Percentiles rank a stretch among this genome's conserved stretches.
These are phyloP conservation scores for Ranitomeya variabilis DNA, from an alignment of 2,113 vertebrate genomes.

Conservation along the genomic window DNA sequence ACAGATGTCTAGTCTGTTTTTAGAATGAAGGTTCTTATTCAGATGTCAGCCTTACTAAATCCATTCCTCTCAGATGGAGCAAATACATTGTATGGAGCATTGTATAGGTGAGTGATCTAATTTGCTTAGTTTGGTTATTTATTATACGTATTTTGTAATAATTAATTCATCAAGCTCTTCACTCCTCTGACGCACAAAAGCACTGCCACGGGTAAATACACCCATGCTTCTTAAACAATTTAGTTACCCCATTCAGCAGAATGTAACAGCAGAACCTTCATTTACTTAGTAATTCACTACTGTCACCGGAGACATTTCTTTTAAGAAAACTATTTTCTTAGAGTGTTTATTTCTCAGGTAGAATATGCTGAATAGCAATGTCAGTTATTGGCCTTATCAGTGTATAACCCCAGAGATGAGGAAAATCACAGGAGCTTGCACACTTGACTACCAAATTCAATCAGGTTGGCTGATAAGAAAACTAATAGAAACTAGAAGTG, in stretches of 20 bases:
- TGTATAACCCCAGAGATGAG: constrained; percentile 66
- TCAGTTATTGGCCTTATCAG: constrained; percentile 71
- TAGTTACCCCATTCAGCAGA: constrained; percentile 64
- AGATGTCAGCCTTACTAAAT: constrained; percentile 51
- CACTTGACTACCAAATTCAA: constrained; percentile 70
- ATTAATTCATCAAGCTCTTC: constrained; percentile 62
- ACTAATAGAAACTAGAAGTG: constrained; percentile 62
- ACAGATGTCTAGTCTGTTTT: constrained; percentile 30
- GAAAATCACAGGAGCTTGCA: constrained; percentile 66
- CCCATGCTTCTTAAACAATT: constrained; percentile 62
- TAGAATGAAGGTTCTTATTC: constrained; percentile 27
- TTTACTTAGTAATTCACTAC: constrained; percentile 68
- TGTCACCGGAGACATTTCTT: constrained; percentile 62
- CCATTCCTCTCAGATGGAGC: constrained; percentile 4
- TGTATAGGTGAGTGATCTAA: not conserved
- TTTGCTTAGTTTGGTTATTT: not conserved
- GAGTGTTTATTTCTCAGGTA: constrained; percentile 64
- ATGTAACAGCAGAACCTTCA: constrained; percentile 63
- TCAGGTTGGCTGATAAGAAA: constrained; percentile 65
- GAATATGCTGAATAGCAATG: constrained; percentile 63
- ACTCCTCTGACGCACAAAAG: constrained; percentile 52
- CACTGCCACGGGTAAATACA: constrained; percentile 55
- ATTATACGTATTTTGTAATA: constrained; percentile 45
- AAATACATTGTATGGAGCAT: not conserved
- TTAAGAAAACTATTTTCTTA: constrained; percentile 65